Base-by-base conservation (phyloP, 1,140 invertebrate genomes). In the Tetraneura akinire region DNA sequence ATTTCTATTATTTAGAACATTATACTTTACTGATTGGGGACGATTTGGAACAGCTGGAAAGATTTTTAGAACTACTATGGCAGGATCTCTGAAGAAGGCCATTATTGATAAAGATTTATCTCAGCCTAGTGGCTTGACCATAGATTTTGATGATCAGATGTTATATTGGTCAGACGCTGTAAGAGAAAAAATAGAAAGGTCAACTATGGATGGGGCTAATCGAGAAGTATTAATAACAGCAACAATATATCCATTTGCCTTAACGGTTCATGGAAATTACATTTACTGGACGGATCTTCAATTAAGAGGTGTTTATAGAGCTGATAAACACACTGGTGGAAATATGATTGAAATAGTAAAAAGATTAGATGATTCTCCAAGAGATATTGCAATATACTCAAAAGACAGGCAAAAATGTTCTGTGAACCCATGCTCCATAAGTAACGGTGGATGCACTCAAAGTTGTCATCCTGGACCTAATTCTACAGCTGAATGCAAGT, bases 281-380 rank as follows among this genome's bases (percentile, higher is more conserved):
- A 97, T 99, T 68, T 99, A 98, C 85, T 98, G 97, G 96, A 98
- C 97, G 0, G 98, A 99, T 86, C 88, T 98, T 49, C 96, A 97
- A 84, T 85, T 98, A 0, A 88, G 95, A 32, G 97, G 97, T 1
- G 95, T 99, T 0, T 99, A 97, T 84, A 87, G 97, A 76, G 97
- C 97, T 0, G 96, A 98, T 83, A 99, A 99, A 86, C 94, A 98
- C 83, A 98, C 97, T 0, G 97, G 98, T 9, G 93, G 93, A 3
- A 93, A 96, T 83, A 95, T 97, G 90, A 89, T 96, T 10, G 95
- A 97, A 85, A 92, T 99, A 88, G 95, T 97, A 0, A 95, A 96
- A 85, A 89, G 95, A 11, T 86, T 97, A 16, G 96, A 95, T 85
- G 94, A 96, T 85, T 94, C 92, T 3, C 94, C 96, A 2, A 87